Evolutionary conservation across 2,113 vertebrate species (phyloP), one percentile per base, ranked within the genome.

Genomic region (Maccullochella peelii): DNA sequence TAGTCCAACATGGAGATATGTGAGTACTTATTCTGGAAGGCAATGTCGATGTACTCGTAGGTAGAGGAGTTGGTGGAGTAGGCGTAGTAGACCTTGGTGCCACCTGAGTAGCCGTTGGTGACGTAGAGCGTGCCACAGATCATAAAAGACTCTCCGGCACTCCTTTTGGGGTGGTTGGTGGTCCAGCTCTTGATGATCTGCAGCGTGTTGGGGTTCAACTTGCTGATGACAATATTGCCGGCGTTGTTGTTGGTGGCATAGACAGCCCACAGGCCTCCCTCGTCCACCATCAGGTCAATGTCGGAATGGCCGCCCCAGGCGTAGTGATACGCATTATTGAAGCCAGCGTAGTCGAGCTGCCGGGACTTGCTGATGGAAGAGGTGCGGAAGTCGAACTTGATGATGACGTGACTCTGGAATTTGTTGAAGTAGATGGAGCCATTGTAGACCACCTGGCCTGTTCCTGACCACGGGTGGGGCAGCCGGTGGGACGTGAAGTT

Each of bases 1-100:
- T 99, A 99, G 95, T 99, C 98, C 96, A 99, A 89, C 98, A 99
- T 99, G 92, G 98, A 99, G 94, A 99, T 98, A 83, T 99, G 98
- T 0, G 97, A 98, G 92, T 99, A 99, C 89, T 98, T 98, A 94
- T 99, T 99, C 89, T 99, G 96, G 92, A 99, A 97, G 40, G 97
- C 96, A 91, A 99, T 98, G 92, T 99, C 98, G 18, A 99, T 98
- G 94, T 99, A 99, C 92, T 99, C 98, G 0, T 99, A 99, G 54
- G 97, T 98, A 33, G 98, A 99, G 68, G 98, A 97, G 61, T 99
- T 99, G 96, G 98, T 99, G 89, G 98, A 97, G 94, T 97, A 99
- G 44, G 98, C 98, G 0, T 99, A 99, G 93, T 99, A 97, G 61
- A 99, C 98, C 94, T 99, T 99, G 87, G 98, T 98, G 21, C 98